A percentile compares a stretch with the other conserved stretches of the same genome.
Conservation (phyloP, 2,797 vertebrate species). For the Anolis apletophallus region DNA sequence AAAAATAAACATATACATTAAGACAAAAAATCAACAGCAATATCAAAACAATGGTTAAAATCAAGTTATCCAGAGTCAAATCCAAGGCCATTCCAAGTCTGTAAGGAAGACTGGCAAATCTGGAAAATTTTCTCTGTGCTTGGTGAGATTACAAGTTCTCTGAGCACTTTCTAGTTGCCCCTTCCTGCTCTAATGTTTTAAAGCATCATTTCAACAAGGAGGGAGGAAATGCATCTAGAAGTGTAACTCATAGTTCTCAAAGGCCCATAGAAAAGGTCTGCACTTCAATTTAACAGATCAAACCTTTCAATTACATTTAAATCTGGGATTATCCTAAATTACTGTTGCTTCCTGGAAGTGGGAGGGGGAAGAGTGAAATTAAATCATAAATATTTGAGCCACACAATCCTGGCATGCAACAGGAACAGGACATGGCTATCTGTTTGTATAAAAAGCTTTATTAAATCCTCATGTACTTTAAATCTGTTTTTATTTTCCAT, state of each 20-base stretch:
- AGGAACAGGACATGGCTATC: not conserved
- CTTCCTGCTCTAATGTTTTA: not conserved
- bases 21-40: too few species aligned
- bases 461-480: not conserved
- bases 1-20: too few species aligned
- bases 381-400: not conserved
- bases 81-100: too few species aligned
- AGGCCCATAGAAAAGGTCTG: not conserved
- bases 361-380: not conserved
- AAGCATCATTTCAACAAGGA: not conserved
- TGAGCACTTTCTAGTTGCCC: too few species aligned
- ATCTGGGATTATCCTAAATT: constrained; percentile 35
- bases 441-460: constrained; percentile 11
- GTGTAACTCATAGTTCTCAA: constrained; percentile 1
- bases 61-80: too few species aligned
- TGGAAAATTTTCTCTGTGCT: too few species aligned
- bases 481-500: not conserved
- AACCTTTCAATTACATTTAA: constrained; percentile 12
- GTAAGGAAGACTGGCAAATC: too few species aligned
- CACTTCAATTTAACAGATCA: constrained; percentile 10
- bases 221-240: not conserved
- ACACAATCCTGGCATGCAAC: not conserved
- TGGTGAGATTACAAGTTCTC: too few species aligned
- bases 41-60: too few species aligned
- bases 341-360: not conserved